A percentile compares a stretch with the other conserved stretches of the same genome.
phyloP scores from a whole-genome alignment of 64 coral and sea anemone genomes.

The Stichodactyla helianthus region DNA sequence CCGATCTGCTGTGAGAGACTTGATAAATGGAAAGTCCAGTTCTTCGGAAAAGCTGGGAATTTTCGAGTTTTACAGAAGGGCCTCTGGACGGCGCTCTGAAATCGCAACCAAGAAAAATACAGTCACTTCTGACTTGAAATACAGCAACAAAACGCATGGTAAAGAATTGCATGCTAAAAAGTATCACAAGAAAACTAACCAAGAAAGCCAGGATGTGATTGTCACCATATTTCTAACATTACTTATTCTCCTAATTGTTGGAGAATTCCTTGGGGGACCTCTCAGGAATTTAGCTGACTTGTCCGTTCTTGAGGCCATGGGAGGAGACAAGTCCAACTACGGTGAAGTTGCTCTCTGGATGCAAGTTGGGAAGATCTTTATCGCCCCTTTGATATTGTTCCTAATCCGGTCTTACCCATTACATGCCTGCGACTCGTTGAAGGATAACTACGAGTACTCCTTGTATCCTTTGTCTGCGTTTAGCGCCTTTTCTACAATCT shows the following conservation, averaged over 20 bases:
- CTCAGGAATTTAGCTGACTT: constrained; percentile 2
- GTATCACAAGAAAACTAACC: background rate
- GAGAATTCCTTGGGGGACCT: constrained; percentile 30
- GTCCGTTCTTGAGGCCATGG: constrained; percentile 16
- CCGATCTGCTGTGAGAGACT: background rate
- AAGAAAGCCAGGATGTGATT: constrained; percentile 15
- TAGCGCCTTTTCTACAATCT: constrained; percentile 2
- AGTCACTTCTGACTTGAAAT: background rate
- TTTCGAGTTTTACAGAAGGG: constrained; percentile 14
- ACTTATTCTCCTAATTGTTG: constrained; percentile 15
- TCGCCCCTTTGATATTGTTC: background rate
- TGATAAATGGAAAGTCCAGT: background rate
- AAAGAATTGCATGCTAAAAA: background rate
- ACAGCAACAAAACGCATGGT: background rate
- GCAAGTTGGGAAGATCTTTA: constrained; percentile 22
- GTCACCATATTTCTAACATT: constrained; percentile 18
- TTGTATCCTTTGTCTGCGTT: constrained; percentile 18
- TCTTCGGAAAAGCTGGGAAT: constrained; percentile 11
- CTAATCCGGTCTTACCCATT: background rate
- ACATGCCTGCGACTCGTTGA: background rate
- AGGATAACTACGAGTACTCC: constrained; percentile 26
- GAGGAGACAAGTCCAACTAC: constrained; percentile 8
- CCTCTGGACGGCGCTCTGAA: constrained; percentile 1
- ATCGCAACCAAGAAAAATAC: background rate
- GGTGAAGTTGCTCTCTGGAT: constrained; percentile 12